These are phyloP conservation scores for Gavialis gangeticus DNA, from an alignment of 2,113 vertebrate genomes.

Conservation along the genomic window DNA sequence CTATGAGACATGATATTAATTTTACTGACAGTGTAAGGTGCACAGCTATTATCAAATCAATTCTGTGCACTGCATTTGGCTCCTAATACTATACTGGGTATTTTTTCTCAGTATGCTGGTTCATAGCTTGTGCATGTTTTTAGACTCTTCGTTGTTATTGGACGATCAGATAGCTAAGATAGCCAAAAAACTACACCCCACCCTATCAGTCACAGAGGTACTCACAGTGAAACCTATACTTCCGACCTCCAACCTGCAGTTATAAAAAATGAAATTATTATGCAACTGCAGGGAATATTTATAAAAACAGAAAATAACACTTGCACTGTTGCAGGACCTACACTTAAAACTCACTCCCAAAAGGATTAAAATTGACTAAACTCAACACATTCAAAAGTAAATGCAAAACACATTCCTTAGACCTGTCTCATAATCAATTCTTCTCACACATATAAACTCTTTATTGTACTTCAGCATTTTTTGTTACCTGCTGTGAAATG, in stretches of 20 bases:
- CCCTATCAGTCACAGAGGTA: background rate
- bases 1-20: background rate
- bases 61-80: background rate
- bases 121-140: background rate
- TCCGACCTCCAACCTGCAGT: background rate
- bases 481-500: background rate
- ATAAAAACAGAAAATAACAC: background rate
- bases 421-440: background rate
- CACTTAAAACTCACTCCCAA: background rate
- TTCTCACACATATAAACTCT: background rate
- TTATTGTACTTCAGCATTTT: background rate
- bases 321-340: background rate
- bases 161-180: background rate
- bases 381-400: background rate
- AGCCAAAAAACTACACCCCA: background rate
- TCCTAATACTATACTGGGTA: background rate
- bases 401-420: background rate
- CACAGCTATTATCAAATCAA: background rate
- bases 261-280: background rate
- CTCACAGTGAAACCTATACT: background rate
- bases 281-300: background rate
- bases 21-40: background rate
- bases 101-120: background rate
- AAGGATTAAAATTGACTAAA: background rate
- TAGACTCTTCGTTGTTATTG: background rate